A percentile compares a stretch with the other conserved stretches of the same genome.
Evolutionary conservation across 2,113 vertebrate genomes (phyloP).

Genomic region (Phyllopteryx taeniolatus): DNA sequence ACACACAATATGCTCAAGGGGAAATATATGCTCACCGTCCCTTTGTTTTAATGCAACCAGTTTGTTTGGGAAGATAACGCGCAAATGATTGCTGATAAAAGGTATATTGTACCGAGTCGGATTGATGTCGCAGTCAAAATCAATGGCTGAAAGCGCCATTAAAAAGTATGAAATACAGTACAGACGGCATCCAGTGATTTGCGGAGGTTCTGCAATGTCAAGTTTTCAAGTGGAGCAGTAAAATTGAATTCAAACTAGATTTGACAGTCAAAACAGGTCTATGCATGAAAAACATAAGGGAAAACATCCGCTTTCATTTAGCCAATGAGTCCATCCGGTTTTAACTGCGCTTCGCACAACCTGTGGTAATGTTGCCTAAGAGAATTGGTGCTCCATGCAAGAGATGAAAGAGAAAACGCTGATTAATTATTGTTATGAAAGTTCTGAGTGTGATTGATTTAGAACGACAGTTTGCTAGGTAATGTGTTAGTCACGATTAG

Average conservation of each 20-base stretch:
- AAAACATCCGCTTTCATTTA: not conserved
- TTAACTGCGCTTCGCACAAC: not conserved
- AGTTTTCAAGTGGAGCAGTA: not conserved
- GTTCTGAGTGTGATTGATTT: not conserved
- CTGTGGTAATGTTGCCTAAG: conserved; percentile 22
- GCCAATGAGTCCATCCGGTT: not conserved
- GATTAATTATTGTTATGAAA: not conserved
- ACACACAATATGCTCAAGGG: too few relatives aligned
- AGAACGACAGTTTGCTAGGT: not conserved
- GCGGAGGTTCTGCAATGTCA: not conserved
- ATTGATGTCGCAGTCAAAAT: not conserved
- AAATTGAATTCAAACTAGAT: not conserved
- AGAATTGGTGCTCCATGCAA: conserved; percentile 37
- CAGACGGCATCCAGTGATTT: not conserved
- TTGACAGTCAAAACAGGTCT: not conserved
- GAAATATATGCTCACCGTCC: too few relatives aligned
- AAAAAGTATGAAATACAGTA: not conserved
- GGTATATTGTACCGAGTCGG: not conserved
- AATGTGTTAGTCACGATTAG: not conserved
- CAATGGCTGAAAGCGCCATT: not conserved
- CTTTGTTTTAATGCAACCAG: too few relatives aligned
- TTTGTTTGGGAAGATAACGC: too few relatives aligned
- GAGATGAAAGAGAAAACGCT: conserved; percentile 10
- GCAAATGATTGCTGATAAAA: not conserved
- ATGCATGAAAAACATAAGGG: not conserved